phyloP scores from a whole-genome alignment of 2,797 vertebrate genomes.

The Onychomys arenicola region DNA sequence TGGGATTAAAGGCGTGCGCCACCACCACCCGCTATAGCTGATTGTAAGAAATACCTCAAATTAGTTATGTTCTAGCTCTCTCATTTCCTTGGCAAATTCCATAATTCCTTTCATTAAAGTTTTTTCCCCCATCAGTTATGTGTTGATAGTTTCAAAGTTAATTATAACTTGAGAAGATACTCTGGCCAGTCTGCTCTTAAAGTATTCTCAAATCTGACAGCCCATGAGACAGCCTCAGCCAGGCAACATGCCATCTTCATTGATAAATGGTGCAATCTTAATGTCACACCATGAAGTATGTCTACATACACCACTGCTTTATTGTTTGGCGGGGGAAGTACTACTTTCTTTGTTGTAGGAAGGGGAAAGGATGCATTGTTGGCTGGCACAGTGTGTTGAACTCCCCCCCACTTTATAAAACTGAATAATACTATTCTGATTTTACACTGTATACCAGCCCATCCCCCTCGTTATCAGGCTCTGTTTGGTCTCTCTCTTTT shows the following conservation, averaged over 20 bases:
- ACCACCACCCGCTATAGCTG: too few species aligned
- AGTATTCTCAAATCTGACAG: neutral
- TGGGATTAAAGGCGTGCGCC: too few species aligned
- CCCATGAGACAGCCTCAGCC: neutral
- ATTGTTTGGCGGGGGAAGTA: neutral
- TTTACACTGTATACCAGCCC: constrained; percentile 1
- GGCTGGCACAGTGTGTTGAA: neutral
- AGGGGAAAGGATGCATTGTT: neutral
- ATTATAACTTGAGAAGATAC: neutral
- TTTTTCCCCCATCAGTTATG: neutral
- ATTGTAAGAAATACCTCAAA: neutral
- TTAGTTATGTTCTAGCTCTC: neutral
- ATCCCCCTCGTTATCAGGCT: constrained; percentile 8
- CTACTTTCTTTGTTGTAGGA: neutral
- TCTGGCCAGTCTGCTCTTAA: neutral
- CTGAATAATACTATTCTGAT: constrained; percentile 30
- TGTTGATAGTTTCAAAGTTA: neutral
- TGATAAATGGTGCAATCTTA: neutral
- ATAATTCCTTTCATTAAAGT: neutral
- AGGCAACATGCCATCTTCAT: neutral
- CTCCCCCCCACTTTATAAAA: neutral
- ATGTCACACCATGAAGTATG: neutral
- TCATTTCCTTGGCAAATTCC: neutral
- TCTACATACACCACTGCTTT: neutral
- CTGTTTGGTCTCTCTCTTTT: constrained; percentile 8